phyloP scores from a whole-genome alignment of 2,797 vertebrate species.

The Coregonus suidteri region DNA sequence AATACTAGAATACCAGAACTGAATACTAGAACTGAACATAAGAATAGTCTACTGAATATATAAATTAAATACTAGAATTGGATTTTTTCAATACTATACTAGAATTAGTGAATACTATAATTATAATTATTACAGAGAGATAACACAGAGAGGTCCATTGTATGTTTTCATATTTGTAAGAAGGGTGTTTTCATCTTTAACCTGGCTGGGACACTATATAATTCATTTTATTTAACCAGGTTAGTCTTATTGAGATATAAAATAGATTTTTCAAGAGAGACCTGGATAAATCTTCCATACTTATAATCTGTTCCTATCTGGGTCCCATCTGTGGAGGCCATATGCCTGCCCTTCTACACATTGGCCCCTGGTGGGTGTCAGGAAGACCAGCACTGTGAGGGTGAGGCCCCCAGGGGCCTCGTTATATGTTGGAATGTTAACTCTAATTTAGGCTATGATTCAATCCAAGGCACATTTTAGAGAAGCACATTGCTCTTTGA shows the following conservation, averaged over 20 bases:
- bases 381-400: background rate
- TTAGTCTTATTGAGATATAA: too few species aligned
- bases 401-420: background rate
- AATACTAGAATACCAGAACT: background rate
- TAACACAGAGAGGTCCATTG: background rate
- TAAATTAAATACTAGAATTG: background rate
- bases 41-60: background rate
- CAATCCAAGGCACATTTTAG: background rate
- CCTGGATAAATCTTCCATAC: too few species aligned
- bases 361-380: background rate
- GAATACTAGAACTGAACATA: background rate
- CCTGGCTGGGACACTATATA: background rate
- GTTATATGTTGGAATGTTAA: background rate
- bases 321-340: conserved; percentile 14
- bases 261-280: too few species aligned
- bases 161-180: background rate
- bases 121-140: background rate
- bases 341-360: conserved; percentile 6
- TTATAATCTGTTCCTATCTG: conserved; percentile 6
- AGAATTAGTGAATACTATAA: too few species aligned
- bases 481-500: background rate
- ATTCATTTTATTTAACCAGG: background rate
- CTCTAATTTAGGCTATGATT: background rate
- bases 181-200: background rate
- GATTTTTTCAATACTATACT: too few species aligned